Evolutionary conservation across 64 coral and sea anemone genomes (phyloP), one percentile per base, ranked within the genome.

Genomic region (Pachyseris speciosa): DNA sequence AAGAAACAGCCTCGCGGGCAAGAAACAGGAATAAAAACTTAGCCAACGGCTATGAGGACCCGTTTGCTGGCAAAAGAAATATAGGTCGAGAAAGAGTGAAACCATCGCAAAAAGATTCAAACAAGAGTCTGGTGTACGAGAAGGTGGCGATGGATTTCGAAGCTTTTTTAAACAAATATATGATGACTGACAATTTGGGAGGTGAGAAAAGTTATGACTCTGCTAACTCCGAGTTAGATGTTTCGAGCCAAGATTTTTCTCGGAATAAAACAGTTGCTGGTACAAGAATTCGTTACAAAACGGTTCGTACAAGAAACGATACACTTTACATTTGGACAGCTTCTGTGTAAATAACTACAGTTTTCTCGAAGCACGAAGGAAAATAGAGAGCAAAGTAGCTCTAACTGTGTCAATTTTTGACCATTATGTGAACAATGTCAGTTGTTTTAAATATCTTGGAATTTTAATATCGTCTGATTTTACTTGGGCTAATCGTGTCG

Each of bases 381-480:
- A 42, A 84, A 16, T n/a, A 0, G 78, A 83, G 52, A 83, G 78
- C 53, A 83, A 83, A 17, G 78, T 59, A 34, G 29, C n/a, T n/a
- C n/a, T n/a, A n/a, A n/a, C n/a, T n/a, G n/a, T n/a, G n/a, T n/a
- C n/a, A n/a, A n/a, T n/a, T 12, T 37, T 83, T 13, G 78, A 83
- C 25, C 57, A 83, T 38, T 33, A 83, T n/a, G 79, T 83, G 13
- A n/a, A 60, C 3, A 83, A 16, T 74, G 70, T 13, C 44, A 47
- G 44, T 9, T 7, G 13, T 47, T 47, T n/a, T n/a, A n/a, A n/a
- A n/a, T n/a, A n/a, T n/a, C n/a, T n/a, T n/a, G n/a, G n/a, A n/a
- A n/a, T n/a, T n/a, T n/a, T n/a, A n/a, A n/a, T n/a, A n/a, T n/a
- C n/a, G n/a, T n/a, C n/a, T n/a, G n/a, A n/a, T n/a, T 47, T 47